Base-by-base conservation (phyloP, 2,113 vertebrate genomes). In the Phylloscopus trochilus region DNA sequence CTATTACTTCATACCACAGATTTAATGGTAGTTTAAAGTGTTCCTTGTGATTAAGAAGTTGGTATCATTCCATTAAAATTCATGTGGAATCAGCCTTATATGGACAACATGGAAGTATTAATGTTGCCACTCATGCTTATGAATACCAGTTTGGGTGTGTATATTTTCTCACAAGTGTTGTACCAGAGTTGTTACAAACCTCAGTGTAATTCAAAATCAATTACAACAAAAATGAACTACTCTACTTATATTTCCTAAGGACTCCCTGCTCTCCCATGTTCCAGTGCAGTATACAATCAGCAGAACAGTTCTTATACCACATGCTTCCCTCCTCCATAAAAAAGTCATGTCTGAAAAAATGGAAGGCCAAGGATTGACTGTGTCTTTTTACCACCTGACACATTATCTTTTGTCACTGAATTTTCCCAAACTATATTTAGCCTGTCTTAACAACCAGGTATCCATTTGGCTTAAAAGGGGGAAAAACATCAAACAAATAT, bases 171-270 rank as follows among this genome's bases (percentile, higher is more conserved):
- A 3, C 8, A 81, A 51, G 35, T 41, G n/a, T 44, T 53, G 18
- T 39, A 62, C 60, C 10, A 62, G 31, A 66, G 15, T 55, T 53
- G 18, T 58, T 66, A 62, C 21, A 67, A 84, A 35, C 26, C 31
- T 77, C n/a, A 41, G 8, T 53, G 23, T 23, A 68, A 73, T 78
- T 63, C 9, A 51, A 81, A 76, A 68, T 17, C 9, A 59, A 28
- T 56, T 41, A 43, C 1, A 0, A 39, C 41, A 51, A 43, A 22
- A 18, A 18, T 7, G 0, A 67, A 43, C 27, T 37, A 15, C 21
- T 24, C 22, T 51, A 12, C 23, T 87, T n/a, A 46, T 69, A 10
- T 9, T 52, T 85, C 27, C 31, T 62, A 72, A 72, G 49, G 22
- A 26, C 27, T 69, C 16, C 39, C 20, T 20, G 27, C 11, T 39